Evolutionary conservation across 2,797 vertebrate genomes (phyloP), one percentile per base, ranked within the genome.

Genomic region (Melanogrammus aeglefinus): DNA sequence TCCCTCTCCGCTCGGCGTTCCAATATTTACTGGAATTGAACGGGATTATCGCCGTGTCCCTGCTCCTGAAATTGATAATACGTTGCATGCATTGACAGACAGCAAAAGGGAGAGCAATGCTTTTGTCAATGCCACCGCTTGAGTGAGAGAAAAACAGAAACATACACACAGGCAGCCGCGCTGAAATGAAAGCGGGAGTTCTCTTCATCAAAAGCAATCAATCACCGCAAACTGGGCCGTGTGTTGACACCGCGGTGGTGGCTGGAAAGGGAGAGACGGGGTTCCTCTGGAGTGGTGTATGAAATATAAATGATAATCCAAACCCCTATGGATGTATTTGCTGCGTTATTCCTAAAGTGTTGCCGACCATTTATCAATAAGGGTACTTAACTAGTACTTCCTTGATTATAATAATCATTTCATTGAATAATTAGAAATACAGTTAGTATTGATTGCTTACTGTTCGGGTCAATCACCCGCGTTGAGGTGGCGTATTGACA

Each of bases 61-160:
- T n/a, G 24, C 18, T 70, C 21, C 77, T 76, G 79, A 77, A 71
- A 0, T n/a, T 73, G 63, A 27, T 74, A 78, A 76, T 27, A 6
- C 63, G 12, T 1, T 0, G 51, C 47, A 57, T 16, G 1, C 72
- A 81, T 86, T 81, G 75, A 84, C 83, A 80, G 6, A 16, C 7
- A 66, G 35, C 72, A 79, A 21, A 79, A 77, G 2, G 24, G 71
- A 74, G 76, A 85, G 63, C 74, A 79, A 85, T 74, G 75, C 33
- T 78, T 88, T 75, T 76, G 76, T 87, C 84, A 82, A 77, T 82
- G 82, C 81, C 80, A 74, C 44, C 14, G 78, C 78, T 76, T 76
- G 35, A 63, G 71, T 16, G 75, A 77, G 80, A 84, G 9, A 72
- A 57, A 74, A 78, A 36, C 74, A 41, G 76, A 10, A n/a, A 63